A percentile compares a stretch with the other conserved stretches of the same genome.
phyloP scores from a whole-genome alignment of 2,113 vertebrate genomes.

The Oophaga pumilio region DNA sequence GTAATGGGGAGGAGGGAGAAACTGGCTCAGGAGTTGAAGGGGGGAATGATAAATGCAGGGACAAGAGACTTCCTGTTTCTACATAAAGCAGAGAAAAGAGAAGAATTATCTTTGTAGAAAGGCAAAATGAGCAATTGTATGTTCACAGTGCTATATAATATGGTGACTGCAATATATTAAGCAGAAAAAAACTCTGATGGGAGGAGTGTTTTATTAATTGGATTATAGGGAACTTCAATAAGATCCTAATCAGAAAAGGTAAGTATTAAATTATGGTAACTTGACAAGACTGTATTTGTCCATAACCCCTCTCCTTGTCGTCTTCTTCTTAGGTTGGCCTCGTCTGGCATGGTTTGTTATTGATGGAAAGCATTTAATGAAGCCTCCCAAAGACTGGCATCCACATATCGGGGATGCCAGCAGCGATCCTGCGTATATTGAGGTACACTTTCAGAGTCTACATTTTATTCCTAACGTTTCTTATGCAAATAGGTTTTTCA shows the following conservation, averaged over 20 bases:
- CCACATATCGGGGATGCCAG: constrained; percentile 78
- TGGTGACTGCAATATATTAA: too few relatives aligned
- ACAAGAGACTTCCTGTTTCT: too few relatives aligned
- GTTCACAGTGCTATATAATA: too few relatives aligned
- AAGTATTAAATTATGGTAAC: not conserved
- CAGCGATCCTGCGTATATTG: constrained; percentile 87
- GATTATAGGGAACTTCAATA: not conserved
- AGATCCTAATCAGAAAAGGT: not conserved
- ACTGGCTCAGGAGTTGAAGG: too few relatives aligned
- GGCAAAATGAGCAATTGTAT: too few relatives aligned
- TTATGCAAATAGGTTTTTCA: too few relatives aligned
- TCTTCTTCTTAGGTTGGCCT: constrained; percentile 83
- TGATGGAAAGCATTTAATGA: constrained; percentile 92
- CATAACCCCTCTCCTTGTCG: not conserved
- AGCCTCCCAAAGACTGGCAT: constrained; percentile 92
- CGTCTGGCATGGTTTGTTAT: constrained; percentile 92
- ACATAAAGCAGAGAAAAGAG: too few relatives aligned
- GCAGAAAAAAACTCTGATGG: too few relatives aligned
- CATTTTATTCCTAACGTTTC: not conserved
- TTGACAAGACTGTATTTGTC: not conserved
- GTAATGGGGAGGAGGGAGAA: too few relatives aligned
- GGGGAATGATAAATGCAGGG: too few relatives aligned
- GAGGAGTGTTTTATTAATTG: not conserved
- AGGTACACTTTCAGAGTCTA: constrained; percentile 71
- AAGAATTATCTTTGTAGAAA: too few relatives aligned